A percentile compares a stretch with the other conserved stretches of the same genome.
Evolutionary conservation across 2,797 vertebrate genomes (phyloP).

Genomic region (Ibycter americanus): DNA sequence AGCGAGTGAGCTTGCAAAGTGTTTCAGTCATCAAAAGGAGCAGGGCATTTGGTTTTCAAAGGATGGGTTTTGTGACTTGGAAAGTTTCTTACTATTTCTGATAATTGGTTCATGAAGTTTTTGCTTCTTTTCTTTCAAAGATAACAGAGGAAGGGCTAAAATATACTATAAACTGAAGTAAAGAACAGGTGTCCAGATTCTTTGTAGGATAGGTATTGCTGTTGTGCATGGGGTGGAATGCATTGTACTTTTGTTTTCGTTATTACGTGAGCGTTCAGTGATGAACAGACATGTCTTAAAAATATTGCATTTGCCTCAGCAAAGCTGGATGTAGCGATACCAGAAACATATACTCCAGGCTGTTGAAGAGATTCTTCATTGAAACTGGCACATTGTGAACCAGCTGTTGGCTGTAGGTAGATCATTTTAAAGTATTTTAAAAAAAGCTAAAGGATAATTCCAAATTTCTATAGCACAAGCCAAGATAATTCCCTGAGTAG

Average conservation of each 20-base stretch:
- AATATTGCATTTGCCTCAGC: background rate
- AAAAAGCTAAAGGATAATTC: conserved; percentile 39
- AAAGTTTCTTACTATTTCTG: background rate
- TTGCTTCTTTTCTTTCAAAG: background rate
- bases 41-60: background rate
- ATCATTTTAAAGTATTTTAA: conserved; percentile 52
- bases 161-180: background rate
- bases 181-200: background rate
- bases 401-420: conserved; percentile 46
- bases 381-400: conserved; percentile 46
- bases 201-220: background rate
- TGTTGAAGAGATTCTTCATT: conserved; percentile 38
- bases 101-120: background rate
- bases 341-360: background rate
- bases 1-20: background rate
- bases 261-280: background rate
- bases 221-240: background rate
- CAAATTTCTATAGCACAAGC: conserved; percentile 46
- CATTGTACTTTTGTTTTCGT: background rate
- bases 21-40: background rate
- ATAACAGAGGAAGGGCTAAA: background rate
- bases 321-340: background rate
- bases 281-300: conserved; percentile 8
- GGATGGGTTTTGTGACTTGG: background rate
- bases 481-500: conserved; percentile 36